Conservation (phyloP, 2,113 vertebrate genomes). For the Saimiri boliviensis region DNA sequence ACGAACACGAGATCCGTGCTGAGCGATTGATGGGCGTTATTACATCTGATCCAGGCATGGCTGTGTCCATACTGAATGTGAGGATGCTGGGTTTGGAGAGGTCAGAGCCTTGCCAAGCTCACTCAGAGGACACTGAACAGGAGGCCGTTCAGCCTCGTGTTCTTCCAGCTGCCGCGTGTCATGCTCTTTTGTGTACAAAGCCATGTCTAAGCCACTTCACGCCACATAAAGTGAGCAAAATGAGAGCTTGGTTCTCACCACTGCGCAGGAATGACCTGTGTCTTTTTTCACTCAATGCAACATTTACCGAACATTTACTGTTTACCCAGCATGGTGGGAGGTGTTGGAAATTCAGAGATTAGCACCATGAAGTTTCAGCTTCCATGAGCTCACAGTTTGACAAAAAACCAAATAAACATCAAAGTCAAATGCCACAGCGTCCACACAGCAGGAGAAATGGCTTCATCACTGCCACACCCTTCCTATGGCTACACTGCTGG, state of each 20-base stretch:
- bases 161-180: accelerated
- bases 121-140: background rate
- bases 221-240: background rate
- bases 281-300: too few relatives aligned
- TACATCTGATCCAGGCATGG: too few relatives aligned
- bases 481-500: background rate
- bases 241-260: background rate
- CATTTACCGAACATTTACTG: too few relatives aligned
- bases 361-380: background rate
- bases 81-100: background rate
- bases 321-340: too few relatives aligned
- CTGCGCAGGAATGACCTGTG: too few relatives aligned
- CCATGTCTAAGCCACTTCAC: background rate
- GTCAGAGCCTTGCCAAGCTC: background rate
- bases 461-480: too few relatives aligned
- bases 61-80: accelerated
- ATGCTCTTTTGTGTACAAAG: background rate
- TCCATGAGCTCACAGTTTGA: too few relatives aligned
- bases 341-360: background rate
- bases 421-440: background rate
- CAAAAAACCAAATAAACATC: too few relatives aligned
- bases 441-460: background rate
- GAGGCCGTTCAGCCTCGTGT: background rate
- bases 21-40: too few relatives aligned
- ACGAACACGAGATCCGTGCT: too few relatives aligned